These are phyloP conservation scores for Sarcophilus harrisii DNA, from an alignment of 2,797 vertebrate species.

Conservation along the genomic window DNA sequence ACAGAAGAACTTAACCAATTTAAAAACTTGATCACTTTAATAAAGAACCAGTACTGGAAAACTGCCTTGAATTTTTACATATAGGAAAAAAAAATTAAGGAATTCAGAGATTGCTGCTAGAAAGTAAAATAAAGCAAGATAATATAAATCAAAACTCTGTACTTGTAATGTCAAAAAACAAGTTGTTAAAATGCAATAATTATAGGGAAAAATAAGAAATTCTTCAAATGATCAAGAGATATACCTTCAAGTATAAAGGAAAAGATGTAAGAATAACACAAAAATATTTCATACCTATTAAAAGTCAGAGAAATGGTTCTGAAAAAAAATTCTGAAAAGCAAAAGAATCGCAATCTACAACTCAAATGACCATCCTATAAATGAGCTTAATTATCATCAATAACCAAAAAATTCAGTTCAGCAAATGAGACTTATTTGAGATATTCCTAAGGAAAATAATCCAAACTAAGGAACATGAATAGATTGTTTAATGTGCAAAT, in stretches of 20 bases:
- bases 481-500: not conserved
- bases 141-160: not conserved
- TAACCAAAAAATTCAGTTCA: not conserved
- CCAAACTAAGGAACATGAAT: not conserved
- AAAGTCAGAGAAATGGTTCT: not conserved
- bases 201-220: not conserved
- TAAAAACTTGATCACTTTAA: not conserved
- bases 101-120: not conserved
- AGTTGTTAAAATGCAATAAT: not conserved
- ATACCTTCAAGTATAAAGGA: not conserved
- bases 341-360: not conserved
- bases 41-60: not conserved
- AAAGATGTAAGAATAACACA: not conserved
- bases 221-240: not conserved
- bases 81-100: not conserved
- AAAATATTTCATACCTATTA: not conserved
- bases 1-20: not conserved
- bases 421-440: not conserved
- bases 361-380: not conserved
- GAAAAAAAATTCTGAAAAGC: not conserved
- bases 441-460: not conserved
- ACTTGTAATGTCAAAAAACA: not conserved
- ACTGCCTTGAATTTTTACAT: not conserved
- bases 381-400: not conserved
- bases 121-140: not conserved